phyloP scores from a whole-genome alignment of 2,888 invertebrate genomes.

The Keiferia lycopersicella region DNA sequence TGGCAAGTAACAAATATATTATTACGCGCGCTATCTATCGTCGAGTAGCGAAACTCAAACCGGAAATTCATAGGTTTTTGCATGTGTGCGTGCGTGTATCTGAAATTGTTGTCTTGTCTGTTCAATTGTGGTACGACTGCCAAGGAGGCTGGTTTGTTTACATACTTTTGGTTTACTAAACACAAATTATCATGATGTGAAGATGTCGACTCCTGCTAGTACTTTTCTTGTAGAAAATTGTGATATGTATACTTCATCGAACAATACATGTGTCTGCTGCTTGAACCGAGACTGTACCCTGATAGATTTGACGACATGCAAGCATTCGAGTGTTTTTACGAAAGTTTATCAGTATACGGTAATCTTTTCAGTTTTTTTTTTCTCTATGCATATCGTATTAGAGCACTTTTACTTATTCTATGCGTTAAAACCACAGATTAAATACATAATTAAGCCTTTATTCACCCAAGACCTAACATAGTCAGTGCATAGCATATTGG shows the following conservation, averaged over 20 bases:
- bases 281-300: neutral
- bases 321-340: neutral
- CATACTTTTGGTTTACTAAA: neutral
- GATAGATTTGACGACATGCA: neutral
- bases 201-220: neutral
- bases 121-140: neutral
- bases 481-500: neutral
- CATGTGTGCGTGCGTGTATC: neutral
- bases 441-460: neutral
- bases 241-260: neutral
- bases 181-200: conserved; percentile 3
- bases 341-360: neutral
- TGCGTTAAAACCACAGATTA: no score
- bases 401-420: neutral
- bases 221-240: neutral
- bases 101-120: neutral
- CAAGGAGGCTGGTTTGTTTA: neutral
- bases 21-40: neutral
- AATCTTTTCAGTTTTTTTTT: neutral
- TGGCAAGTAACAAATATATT: neutral
- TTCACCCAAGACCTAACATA: neutral
- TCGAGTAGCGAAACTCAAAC: conserved; percentile 1
- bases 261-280: conserved; percentile 7
- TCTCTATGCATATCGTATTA: neutral
- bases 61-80: neutral